Percentiles rank a stretch among this genome's conserved stretches.
Conservation (phyloP, 30 jellyfish, hydroid and myxozoan species). For the Nemopilema nomurai region DNA sequence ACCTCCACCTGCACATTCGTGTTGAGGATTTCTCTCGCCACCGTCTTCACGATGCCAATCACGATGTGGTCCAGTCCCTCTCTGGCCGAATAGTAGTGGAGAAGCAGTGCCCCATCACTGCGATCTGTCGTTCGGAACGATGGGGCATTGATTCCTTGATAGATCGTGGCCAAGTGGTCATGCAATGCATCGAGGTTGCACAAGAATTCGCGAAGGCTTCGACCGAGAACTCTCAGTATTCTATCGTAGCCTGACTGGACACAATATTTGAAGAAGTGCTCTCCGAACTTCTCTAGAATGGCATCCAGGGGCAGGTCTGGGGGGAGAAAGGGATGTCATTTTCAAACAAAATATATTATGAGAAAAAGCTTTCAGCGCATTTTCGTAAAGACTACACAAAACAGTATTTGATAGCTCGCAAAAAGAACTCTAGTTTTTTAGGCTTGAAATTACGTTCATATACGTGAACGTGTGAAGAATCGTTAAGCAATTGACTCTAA, state of each 20-base stretch:
- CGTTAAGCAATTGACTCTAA: no score
- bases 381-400: not conserved
- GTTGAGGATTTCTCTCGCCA: conserved; percentile 71
- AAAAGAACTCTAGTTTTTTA: no score
- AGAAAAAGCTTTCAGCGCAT: not conserved
- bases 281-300: conserved; percentile 79
- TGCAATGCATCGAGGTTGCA: conserved; percentile 85
- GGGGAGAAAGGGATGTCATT: not conserved
- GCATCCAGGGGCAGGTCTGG: conserved; percentile 63
- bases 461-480: no score
- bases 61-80: conserved; percentile 82
- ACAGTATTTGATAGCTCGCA: not conserved
- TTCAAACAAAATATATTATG: no score
- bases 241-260: conserved; percentile 89
- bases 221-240: conserved; percentile 75
- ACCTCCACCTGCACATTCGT: conserved; percentile 55
- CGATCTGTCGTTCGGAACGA: conserved; percentile 85
- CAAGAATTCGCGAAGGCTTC: conserved; percentile 70
- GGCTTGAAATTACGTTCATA: no score
- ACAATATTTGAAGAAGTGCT: conserved; percentile 87
- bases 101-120: conserved; percentile 74
- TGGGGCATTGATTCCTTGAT: conserved; percentile 92
- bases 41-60: conserved; percentile 85
- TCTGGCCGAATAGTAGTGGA: conserved; percentile 79
- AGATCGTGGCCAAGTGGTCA: conserved; percentile 83